These are phyloP conservation scores for Acanthosepion lycidas DNA, from an alignment of 2,888 invertebrate species.

Conservation along the genomic window DNA sequence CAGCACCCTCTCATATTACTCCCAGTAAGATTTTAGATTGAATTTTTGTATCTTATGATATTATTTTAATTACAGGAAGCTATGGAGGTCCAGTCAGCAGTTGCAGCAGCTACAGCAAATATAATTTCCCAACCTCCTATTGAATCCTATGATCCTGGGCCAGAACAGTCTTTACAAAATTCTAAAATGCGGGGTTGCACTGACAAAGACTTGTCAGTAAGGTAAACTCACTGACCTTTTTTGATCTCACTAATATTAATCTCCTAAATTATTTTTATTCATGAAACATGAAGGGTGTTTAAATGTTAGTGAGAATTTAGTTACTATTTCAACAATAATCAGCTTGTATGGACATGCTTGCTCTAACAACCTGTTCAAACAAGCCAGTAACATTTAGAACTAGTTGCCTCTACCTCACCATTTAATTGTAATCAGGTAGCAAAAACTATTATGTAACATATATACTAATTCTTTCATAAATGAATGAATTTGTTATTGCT, in stretches of 20 bases:
- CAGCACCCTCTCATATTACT: too few relatives aligned
- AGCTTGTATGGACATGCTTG: background rate
- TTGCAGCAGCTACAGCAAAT: slow-evolving; percentile 24
- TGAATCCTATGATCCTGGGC: slow-evolving; percentile 41
- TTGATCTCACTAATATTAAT: background rate
- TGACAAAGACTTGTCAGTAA: slow-evolving; percentile 36
- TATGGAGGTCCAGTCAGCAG: slow-evolving; percentile 43
- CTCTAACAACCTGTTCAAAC: background rate
- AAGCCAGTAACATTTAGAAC: background rate
- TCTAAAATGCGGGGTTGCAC: background rate
- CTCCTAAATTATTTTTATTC: background rate
- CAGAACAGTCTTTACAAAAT: slow-evolving; percentile 35
- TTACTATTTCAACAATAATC: background rate
- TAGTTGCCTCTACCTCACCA: background rate
- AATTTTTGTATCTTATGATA: background rate
- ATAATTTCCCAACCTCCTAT: background rate
- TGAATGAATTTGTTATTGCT: too few relatives aligned
- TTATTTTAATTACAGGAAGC: background rate
- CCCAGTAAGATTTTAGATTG: background rate
- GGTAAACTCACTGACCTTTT: background rate
- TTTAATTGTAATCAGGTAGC: background rate
- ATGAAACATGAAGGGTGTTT: background rate
- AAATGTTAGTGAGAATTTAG: background rate
- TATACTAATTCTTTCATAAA: too few relatives aligned
- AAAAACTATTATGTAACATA: background rate